These are phyloP conservation scores for Scaptomyza pallida DNA, from an alignment of 1,140 invertebrate species.

Conservation along the genomic window DNA sequence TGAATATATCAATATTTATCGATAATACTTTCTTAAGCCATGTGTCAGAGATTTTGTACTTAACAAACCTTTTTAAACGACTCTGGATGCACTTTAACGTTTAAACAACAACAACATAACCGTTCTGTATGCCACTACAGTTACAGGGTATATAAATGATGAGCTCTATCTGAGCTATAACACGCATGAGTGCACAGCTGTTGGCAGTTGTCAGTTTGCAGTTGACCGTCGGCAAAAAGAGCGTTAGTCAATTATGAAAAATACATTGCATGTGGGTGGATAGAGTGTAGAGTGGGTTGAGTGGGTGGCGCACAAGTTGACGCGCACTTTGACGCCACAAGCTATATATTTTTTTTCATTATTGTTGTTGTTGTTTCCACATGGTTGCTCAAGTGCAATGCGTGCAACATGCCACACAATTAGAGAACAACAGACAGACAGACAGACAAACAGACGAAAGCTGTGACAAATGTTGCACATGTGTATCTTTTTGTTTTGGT, in stretches of 20 bases:
- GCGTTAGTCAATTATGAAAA: slow-evolving; percentile 37
- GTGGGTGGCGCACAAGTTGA: slow-evolving; percentile 46
- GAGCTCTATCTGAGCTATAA: slow-evolving; percentile 50
- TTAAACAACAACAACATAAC: too few relatives aligned
- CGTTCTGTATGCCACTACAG: neutral
- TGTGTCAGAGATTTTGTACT: too few relatives aligned
- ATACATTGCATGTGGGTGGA: slow-evolving; percentile 8
- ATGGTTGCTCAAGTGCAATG: slow-evolving; percentile 56
- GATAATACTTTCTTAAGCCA: too few relatives aligned
- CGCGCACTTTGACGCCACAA: slow-evolving; percentile 25
- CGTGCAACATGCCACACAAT: slow-evolving; percentile 5
- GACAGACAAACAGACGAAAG: neutral
- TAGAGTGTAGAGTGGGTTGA: slow-evolving; percentile 12
- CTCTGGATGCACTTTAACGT: too few relatives aligned
- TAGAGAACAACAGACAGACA: neutral
- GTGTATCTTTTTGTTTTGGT: neutral
- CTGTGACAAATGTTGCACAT: slow-evolving; percentile 54
- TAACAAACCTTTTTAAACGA: neutral
- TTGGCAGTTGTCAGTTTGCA: slow-evolving; percentile 44
- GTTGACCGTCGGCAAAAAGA: slow-evolving; percentile 2
- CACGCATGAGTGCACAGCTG: slow-evolving; percentile 49
- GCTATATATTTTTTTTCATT: slow-evolving; percentile 6
- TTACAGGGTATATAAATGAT: slow-evolving; percentile 44
- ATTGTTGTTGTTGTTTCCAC: slow-evolving; percentile 33
- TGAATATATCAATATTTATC: too few relatives aligned